Evolutionary conservation across 2,113 vertebrate genomes (phyloP).

Genomic region (Oreochromis tanganicae): DNA sequence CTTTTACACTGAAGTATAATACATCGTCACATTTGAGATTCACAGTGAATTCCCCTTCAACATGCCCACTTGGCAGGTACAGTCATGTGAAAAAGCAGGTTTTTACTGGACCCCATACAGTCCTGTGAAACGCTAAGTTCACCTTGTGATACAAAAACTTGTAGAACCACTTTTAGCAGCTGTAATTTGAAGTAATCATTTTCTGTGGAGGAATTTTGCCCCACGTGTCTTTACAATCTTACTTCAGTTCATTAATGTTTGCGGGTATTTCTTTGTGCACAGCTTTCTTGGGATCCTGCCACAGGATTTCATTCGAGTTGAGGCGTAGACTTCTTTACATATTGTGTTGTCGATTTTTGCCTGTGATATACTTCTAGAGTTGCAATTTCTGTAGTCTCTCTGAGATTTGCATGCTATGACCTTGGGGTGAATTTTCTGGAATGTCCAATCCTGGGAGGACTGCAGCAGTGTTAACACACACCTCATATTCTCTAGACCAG

Average conservation of each 20-base stretch:
- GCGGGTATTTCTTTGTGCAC: not conserved
- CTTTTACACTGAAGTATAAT: not conserved
- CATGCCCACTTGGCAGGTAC: not conserved
- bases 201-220: not conserved
- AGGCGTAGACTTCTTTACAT: not conserved
- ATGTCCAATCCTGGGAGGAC: not conserved
- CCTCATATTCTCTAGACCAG: not conserved
- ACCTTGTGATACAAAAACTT: not conserved
- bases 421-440: not conserved
- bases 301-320: not conserved
- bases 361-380: accelerated
- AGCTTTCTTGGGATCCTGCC: not conserved
- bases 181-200: not conserved
- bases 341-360: not conserved
- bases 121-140: not conserved
- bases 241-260: not conserved
- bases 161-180: not conserved
- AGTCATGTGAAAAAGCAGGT: not conserved
- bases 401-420: not conserved
- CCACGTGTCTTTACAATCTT: not conserved
- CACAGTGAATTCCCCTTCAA: not conserved
- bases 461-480: not conserved
- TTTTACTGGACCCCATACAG: not conserved
- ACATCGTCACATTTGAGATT: not conserved
- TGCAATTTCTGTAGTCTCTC: not conserved